Evolutionary conservation across 2,797 vertebrate species (phyloP), one percentile per base, ranked within the genome.

Genomic region (Alcedo atthis): DNA sequence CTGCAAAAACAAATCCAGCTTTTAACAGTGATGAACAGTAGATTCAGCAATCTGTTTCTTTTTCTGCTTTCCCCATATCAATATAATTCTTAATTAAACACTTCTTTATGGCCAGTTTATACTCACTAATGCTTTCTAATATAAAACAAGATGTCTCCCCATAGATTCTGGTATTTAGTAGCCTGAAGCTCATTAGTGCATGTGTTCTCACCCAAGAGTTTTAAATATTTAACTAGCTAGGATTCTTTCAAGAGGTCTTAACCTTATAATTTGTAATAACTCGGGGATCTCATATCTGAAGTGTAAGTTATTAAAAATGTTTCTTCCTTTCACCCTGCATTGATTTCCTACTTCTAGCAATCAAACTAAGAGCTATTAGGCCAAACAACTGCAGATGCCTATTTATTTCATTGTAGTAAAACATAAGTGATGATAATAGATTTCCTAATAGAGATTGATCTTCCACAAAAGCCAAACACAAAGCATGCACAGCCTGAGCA

Each of bases 181-280:
- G 96, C 96, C 95, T 87, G 91, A 95, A 97, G 97, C 96, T 97
- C 97, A 96, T 97, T 97, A 96, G 97, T 71, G 81, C 94, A 86
- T 96, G 79, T 58, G 68, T 45, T 96, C 95, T 95, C 92, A 96
- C 97, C 96, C 97, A 95, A 90, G 97, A 97, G 97, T 96, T 97
- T 97, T 98, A 97, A 96, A 97, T 97, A 97, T 97, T 97, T 98
- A 96, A 98, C 96, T 95, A 97, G 97, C 96, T 92, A 97, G 96
- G 96, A 95, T 96, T 96, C 83, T 59, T 96, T 96, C 94, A 97
- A 95, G 94, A 96, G 96, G 96, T 97, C 97, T 97, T 97, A 97
- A 97, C 97, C 97, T 98, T 96, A 96, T 97, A 97, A 97, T 97
- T 96, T 97, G 96, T 96, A 97, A 97, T 97, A 97, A 97, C 96